Conservation (phyloP, 2,797 vertebrate genomes). For the Sebastes diploproa region DNA sequence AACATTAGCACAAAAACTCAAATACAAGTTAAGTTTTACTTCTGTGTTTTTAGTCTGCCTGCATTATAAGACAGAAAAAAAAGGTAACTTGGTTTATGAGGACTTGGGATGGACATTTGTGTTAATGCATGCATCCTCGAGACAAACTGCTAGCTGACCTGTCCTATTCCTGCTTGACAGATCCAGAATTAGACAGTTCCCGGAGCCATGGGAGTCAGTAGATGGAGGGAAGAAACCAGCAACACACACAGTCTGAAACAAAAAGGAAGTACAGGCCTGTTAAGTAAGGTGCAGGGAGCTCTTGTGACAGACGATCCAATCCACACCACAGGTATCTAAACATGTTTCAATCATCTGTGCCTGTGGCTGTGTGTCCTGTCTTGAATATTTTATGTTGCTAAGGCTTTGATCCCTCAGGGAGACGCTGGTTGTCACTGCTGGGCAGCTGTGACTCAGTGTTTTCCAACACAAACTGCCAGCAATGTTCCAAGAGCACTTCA, state of each 20-base stretch:
- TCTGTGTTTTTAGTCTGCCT: neutral
- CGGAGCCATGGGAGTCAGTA: conserved; percentile 17
- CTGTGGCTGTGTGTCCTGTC: conserved; percentile 16
- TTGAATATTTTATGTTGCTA: conserved; percentile 60
- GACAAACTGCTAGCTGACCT: conserved; percentile 7
- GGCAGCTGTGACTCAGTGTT: conserved; percentile 63
- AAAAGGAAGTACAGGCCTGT: conserved; percentile 18
- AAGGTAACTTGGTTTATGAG: neutral
- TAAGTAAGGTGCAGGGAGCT: conserved; percentile 3
- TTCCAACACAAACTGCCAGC: conserved; percentile 47
- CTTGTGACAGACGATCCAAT: conserved; percentile 25
- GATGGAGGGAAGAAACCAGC: neutral
- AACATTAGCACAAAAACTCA: neutral
- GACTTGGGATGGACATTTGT: neutral
- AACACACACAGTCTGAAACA: conserved; percentile 24
- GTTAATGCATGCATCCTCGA: neutral
- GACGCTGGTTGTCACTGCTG: conserved; percentile 53
- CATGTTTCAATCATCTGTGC: conserved; percentile 23
- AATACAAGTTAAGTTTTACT: neutral
- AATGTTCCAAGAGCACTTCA: conserved; percentile 37
- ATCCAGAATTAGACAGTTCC: conserved; percentile 24
- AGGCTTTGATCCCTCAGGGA: conserved; percentile 48
- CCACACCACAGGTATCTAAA: conserved; percentile 24
- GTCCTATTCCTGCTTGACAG: conserved; percentile 4
- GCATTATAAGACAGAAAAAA: neutral